Evolutionary conservation across 2,888 invertebrate species (phyloP).

Genomic region (Gastracanthus pulcherrimus): DNA sequence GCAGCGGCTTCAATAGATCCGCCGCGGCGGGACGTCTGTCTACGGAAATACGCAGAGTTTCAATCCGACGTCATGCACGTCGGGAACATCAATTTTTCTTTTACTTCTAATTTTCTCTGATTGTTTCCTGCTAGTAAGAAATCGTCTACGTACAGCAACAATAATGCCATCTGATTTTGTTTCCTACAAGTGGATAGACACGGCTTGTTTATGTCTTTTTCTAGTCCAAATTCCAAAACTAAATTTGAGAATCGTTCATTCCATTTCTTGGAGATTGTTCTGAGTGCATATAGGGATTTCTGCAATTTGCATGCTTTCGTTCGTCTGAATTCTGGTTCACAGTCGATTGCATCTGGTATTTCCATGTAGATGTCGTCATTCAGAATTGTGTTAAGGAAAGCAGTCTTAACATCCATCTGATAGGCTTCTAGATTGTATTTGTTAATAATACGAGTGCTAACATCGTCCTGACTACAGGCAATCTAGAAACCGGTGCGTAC

Average conservation of each 20-base stretch:
- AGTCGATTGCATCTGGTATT: constrained; percentile 10
- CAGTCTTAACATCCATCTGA: constrained; percentile 54
- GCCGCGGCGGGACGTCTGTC: too few relatives aligned
- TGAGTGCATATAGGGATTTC: constrained; percentile 58
- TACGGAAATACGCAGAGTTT: too few relatives aligned
- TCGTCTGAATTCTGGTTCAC: constrained; percentile 48
- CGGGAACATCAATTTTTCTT: constrained; percentile 56
- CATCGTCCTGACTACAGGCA: constrained; percentile 35
- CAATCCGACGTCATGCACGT: too few relatives aligned
- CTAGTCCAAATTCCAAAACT: constrained; percentile 53
- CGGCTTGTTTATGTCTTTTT: constrained; percentile 59
- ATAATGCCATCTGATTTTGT: constrained; percentile 52
- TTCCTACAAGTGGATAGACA: constrained; percentile 60
- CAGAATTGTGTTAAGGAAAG: constrained; percentile 54
- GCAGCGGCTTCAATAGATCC: too few relatives aligned
- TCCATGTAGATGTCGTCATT: constrained; percentile 39
- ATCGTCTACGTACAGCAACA: constrained; percentile 60
- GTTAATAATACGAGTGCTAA: constrained; percentile 11
- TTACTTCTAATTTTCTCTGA: neutral
- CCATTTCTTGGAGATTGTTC: constrained; percentile 55
- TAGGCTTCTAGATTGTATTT: too few relatives aligned
- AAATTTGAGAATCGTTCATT: constrained; percentile 55
- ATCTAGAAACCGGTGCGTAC: too few relatives aligned
- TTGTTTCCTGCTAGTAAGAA: constrained; percentile 60
- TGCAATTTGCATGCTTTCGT: too few relatives aligned